Base-by-base conservation (phyloP, 1,140 invertebrate species). In the Antheraea pernyi region DNA sequence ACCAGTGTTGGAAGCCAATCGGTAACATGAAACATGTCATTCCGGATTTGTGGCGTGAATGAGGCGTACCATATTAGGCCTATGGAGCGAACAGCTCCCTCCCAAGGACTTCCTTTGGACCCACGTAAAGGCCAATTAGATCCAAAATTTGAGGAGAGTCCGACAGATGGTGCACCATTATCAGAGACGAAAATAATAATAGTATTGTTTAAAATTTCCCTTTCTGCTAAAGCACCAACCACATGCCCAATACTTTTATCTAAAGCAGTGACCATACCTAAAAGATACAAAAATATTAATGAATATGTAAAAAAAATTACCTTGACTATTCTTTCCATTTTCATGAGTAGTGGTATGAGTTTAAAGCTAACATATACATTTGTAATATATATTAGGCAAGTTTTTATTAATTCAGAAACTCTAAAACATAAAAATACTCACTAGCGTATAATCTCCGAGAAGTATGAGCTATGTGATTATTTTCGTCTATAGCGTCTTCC, bases 1-100 rank as follows among this genome's bases (percentile, higher is more conserved):
- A 85, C 59, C 68, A 98, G 88, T 0, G 97, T 98, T 0, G 97
- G 97, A 46, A 98, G 82, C 96, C 97, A 98, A 86, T 98, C 97
- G 22, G 94, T 94, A 8, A 98, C 94, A 76, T 97, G 96, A 76
- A 98, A 95, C 67, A 98, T 87, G 59, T 96, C 93, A 70, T 95
- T 94, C 95, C 0, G 97, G 93, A 76, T 94, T 82, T 74, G 93
- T 88, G 22, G 91, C 86, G 53, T 94, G 16, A 94, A 84, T 79
- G 92, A 67, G 0, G 96, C 95, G 88, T 96, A 96, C 96, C 96
- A 97, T 65, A 98, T 89, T 16, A 97, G 95, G 0, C 96, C 96
- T 0, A 94, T 93, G 1, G 95, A 95, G 60, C 97, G 92, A 0
- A 96, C 94, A 7, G 95, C 97, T 3, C 97, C 97, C 92, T 98